Conservation (phyloP, 2,113 vertebrate genomes). For the Mobula birostris region DNA sequence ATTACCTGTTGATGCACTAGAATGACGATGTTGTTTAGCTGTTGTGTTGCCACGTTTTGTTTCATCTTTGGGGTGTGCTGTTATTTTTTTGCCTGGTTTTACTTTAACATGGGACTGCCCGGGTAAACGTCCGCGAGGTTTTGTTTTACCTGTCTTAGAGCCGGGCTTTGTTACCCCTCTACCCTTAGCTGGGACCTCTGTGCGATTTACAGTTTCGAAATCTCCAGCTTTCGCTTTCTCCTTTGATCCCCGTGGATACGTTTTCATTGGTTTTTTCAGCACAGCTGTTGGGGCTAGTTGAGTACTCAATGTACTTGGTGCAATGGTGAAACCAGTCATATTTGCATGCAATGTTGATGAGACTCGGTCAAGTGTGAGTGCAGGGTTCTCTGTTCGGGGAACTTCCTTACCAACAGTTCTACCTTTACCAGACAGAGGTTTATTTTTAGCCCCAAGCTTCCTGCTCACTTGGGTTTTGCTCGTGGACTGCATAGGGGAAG, state of each 20-base stretch:
- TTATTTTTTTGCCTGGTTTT: not conserved
- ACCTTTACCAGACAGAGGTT: not conserved
- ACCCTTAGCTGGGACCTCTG: not conserved
- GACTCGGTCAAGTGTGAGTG: not conserved
- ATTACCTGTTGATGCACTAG: not conserved
- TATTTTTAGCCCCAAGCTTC: not conserved
- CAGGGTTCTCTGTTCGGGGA: not conserved
- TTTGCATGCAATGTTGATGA: not conserved
- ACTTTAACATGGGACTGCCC: not conserved
- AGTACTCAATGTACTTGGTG: not conserved
- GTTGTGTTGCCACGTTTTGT: not conserved
- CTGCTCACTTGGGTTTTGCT: conserved; percentile 9
- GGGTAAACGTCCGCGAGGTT: not conserved
- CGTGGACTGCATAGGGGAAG: not conserved
- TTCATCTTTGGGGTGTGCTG: not conserved
- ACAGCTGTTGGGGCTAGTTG: not conserved
- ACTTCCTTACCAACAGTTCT: not conserved
- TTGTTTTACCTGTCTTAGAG: not conserved
- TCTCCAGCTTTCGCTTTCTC: not conserved
- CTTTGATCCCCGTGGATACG: not conserved
- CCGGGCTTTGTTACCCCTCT: not conserved
- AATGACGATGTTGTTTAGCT: not conserved
- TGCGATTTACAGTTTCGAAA: no score
- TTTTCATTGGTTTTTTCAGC: not conserved
- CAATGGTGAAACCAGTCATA: not conserved